Base-by-base conservation (phyloP, 2,888 invertebrate species). In the Orchesella flavescens region DNA sequence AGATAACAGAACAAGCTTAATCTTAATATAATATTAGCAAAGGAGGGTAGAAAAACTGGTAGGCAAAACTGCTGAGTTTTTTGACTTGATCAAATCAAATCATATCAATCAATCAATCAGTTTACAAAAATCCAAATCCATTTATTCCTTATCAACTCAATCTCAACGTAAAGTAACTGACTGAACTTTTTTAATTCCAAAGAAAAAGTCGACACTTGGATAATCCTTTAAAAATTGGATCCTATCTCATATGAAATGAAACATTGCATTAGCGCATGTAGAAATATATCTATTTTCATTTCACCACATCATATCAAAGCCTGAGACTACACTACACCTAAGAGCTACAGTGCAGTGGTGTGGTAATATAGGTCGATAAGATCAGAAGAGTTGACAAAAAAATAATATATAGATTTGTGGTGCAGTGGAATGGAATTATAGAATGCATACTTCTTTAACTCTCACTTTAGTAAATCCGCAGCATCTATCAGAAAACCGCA, bases 321-420 rank as follows among this genome's bases (percentile, higher is more conserved):
- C 2, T 13, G 15, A 46, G 46, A 46, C 46, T n/a, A 46, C 46
- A 53, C n/a, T 53, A 53, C n/a, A n/a, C 10, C 53, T n/a, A 53
- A n/a, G n/a, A 46, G 7, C 10, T 53, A 53, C 53, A 13, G 15
- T n/a, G 10, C 4, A 10, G 4, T 53, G 53, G 1, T n/a, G 49
- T 63, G 34, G 73, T 75, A 65, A 65, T 65, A 65, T 75, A 63
- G 75, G 65, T 53, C 65, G 75, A 75, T 75, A 75, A 53, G 53
- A 75, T 75, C 75, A 63, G 63, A 21, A n/a, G 66, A 68, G 76
- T 59, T 69, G 59, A 78, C 69, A 78, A 78, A 78, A 77, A 78
- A 57, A 44, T 4, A 34, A 2, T 4, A 4, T 34, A 34, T 34
- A 34, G 34, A 34, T 34, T 34, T 34, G 34, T 78, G 44, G 77